Evolutionary conservation across 2,113 vertebrate species (phyloP).

Genomic region (Bujurquina vittata): DNA sequence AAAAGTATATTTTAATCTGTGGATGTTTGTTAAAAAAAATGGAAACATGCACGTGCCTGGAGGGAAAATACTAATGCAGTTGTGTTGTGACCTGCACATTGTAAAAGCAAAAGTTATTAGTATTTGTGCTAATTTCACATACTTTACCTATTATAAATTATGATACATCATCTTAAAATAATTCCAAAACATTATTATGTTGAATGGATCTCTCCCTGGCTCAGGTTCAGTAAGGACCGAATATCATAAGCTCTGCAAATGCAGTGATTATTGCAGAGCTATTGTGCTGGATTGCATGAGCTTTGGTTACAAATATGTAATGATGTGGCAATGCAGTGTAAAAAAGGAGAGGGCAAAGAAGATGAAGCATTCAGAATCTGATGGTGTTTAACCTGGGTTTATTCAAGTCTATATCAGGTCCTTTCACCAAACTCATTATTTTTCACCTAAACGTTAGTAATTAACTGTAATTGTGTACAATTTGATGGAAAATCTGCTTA

Average conservation of each 20-base stretch:
- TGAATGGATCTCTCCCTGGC: no score
- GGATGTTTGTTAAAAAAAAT: no score
- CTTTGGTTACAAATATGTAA: background rate
- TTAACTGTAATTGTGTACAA: background rate
- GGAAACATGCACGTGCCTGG: no score
- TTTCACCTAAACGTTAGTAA: background rate
- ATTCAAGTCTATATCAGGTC: background rate
- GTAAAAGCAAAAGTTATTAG: no score
- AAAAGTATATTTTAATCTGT: no score
- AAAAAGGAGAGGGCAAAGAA: background rate
- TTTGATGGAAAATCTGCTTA: background rate
- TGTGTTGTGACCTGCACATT: no score
- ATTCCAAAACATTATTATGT: no score
- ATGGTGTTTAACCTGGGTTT: background rate
- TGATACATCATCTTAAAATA: no score
- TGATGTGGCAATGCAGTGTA: background rate
- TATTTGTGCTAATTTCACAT: no score
- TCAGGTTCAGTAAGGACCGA: background rate
- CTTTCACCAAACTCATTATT: background rate
- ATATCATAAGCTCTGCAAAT: background rate
- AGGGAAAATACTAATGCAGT: no score
- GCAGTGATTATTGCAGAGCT: background rate
- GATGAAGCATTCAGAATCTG: background rate
- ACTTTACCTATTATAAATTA: no score
- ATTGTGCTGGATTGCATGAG: background rate